phyloP scores from a whole-genome alignment of 2,113 vertebrate species.

The Diadophis punctatus region DNA sequence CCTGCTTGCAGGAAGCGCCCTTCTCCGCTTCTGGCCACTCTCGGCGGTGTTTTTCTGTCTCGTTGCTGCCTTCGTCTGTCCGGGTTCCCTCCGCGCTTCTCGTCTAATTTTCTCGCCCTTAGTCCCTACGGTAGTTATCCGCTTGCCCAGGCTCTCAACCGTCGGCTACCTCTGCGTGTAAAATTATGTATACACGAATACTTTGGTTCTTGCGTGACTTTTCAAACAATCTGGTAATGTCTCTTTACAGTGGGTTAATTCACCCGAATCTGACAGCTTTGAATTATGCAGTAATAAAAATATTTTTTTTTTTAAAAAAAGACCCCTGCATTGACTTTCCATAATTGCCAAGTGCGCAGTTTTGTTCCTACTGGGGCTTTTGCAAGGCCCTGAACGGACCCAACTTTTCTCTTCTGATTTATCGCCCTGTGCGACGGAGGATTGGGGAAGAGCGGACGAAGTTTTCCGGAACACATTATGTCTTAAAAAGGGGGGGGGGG shows the following conservation, averaged over 20 bases:
- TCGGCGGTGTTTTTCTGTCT: no score
- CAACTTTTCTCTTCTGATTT: conserved; percentile 16
- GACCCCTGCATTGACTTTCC: not conserved
- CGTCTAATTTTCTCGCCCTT: not conserved
- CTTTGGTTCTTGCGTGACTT: not conserved
- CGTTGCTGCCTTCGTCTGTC: not conserved
- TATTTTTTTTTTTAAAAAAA: not conserved
- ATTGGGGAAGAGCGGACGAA: conserved; percentile 34
- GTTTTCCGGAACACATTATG: conserved; percentile 8
- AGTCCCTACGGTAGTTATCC: not conserved
- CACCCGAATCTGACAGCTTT: not conserved
- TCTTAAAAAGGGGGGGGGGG: not conserved
- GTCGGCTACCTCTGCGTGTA: not conserved
- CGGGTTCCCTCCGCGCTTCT: not conserved
- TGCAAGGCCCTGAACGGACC: conserved; percentile 14
- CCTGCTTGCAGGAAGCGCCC: not conserved
- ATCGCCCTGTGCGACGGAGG: conserved; percentile 21
- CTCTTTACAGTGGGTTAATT: not conserved
- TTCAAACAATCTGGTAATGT: not conserved
- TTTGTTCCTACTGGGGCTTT: not conserved
- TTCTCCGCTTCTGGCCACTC: not conserved
- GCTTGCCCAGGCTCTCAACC: not conserved
- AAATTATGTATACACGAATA: not conserved
- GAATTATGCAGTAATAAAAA: not conserved
- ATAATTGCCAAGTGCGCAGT: not conserved